Evolutionary conservation across 1,140 invertebrate species (phyloP).

Genomic region (Trissolcus basalis): DNA sequence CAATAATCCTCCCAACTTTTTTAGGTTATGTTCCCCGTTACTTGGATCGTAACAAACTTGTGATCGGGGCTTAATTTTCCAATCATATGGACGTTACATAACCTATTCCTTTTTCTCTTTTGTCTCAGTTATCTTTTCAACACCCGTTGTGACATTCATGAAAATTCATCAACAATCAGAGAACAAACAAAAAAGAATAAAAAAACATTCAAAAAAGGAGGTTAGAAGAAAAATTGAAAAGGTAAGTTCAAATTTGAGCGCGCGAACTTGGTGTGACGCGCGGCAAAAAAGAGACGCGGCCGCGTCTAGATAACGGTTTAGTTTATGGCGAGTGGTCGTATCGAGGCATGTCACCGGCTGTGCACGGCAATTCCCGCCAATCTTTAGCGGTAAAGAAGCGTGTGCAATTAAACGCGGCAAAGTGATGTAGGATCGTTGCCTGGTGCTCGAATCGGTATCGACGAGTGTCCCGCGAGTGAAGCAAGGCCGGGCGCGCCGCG

Average conservation of each 20-base stretch:
- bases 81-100: no score
- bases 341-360: conserved; percentile 48
- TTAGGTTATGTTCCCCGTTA: no score
- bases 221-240: no score
- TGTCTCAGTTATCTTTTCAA: no score
- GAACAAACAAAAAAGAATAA: no score
- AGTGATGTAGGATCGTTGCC: conserved; percentile 20
- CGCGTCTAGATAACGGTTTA: neutral
- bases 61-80: no score
- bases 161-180: no score
- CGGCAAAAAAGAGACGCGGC: neutral
- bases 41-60: no score
- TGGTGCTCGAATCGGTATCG: conserved; percentile 4
- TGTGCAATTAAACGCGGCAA: conserved; percentile 55
- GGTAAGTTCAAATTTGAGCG: neutral
- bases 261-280: neutral
- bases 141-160: no score
- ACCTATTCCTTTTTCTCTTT: no score
- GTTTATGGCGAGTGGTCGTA: conserved; percentile 12
- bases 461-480: conserved; percentile 5
- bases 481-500: conserved; percentile 1
- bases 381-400: conserved; percentile 52
- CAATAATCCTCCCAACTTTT: no score
- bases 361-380: conserved; percentile 49
- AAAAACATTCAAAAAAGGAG: no score